phyloP scores from a whole-genome alignment of 2,113 vertebrate genomes.

The Nestor notabilis region DNA sequence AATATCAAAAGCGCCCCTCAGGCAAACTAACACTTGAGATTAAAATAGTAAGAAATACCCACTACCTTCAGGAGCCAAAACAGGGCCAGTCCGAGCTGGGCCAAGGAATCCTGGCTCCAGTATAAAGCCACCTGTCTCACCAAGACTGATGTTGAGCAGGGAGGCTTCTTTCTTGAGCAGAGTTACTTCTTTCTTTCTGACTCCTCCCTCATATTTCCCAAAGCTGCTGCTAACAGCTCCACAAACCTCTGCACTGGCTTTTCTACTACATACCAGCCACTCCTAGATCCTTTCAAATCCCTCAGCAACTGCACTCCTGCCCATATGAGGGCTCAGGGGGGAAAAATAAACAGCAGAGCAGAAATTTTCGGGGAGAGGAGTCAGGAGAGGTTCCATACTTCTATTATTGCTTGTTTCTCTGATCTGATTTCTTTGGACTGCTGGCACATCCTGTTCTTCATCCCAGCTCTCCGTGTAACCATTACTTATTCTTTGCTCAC shows the following conservation, averaged over 20 bases:
- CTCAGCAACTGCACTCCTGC: background rate
- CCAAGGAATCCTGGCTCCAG: background rate
- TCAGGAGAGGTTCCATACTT: background rate
- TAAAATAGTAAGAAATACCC: background rate
- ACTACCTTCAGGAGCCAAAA: background rate
- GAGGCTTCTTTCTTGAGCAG: no score
- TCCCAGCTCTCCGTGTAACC: background rate
- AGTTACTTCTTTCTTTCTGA: background rate
- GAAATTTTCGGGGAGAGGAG: background rate
- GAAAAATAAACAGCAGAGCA: background rate
- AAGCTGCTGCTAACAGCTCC: background rate
- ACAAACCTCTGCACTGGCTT: background rate
- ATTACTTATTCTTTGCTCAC: background rate
- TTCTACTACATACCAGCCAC: background rate
- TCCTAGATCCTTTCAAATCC: background rate
- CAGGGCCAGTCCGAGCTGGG: background rate
- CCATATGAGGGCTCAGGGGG: background rate
- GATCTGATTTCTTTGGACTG: background rate
- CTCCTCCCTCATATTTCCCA: background rate
- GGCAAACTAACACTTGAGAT: background rate
- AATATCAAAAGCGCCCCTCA: background rate
- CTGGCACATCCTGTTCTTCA: background rate
- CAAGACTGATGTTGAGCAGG: background rate
- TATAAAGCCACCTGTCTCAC: background rate
- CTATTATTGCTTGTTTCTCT: background rate